Evolutionary conservation across 2,888 invertebrate species (phyloP), one percentile per base, ranked within the genome.

Genomic region (Seladonia tumulorum): DNA sequence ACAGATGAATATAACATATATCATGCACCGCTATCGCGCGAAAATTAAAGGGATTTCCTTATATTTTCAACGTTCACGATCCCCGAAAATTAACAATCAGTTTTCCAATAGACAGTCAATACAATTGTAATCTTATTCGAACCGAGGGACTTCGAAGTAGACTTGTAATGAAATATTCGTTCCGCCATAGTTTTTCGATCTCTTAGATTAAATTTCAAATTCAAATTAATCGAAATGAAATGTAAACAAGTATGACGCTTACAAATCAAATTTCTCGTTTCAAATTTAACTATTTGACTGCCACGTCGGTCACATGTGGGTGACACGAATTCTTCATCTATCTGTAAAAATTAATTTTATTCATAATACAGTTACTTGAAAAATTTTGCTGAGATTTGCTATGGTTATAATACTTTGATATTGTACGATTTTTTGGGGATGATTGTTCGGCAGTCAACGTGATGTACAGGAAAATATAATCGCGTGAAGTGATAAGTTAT

Each of bases 1-100:
- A 80, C 76, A 74, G 78, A 76, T 73, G 49, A 53, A 78, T 72
- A 71, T 73, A 12, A 47, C 77, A 70, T 71, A n/a, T n/a, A 57
- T 4, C 39, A 25, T 22, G 35, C n/a, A 70, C 42, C 42, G n/a
- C 35, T 14, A 12, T 79, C 79, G 73, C 84, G 81, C 70, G 75
- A 80, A 75, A 81, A 57, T 66, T 74, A 53, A 85, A 81, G 35
- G 7, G 18, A 16, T 47, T n/a, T 22, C 14, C 25, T 14, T 29
- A 22, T 12, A 68, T 35, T 35, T 22, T 12, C 7, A 42, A 39
- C 35, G 12, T 22, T 22, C 68, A 39, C 39, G 5, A 42, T 42
- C 22, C 39, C 12, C 39, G 35, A 39, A 22, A 42, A 42, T 39
- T 10, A 70, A n/a, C 12, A 70, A 42, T 42, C 5, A 70, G 12